phyloP scores from a whole-genome alignment of 2,113 vertebrate genomes.

The Melierax canorus region DNA sequence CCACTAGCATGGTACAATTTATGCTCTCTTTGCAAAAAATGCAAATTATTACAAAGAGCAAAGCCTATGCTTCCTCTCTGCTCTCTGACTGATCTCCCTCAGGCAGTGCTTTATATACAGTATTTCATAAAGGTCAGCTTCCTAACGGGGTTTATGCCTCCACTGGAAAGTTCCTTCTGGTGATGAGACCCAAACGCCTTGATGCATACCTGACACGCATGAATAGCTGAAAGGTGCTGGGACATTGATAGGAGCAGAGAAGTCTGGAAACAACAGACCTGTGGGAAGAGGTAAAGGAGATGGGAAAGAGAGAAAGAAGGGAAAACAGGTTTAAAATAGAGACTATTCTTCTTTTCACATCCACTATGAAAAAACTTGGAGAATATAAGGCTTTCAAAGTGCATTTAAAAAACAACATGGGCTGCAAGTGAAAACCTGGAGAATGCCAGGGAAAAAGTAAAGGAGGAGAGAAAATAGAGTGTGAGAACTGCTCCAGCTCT shows the following conservation, averaged over 20 bases:
- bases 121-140: neutral
- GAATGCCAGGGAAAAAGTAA: neutral
- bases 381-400: fast-evolving
- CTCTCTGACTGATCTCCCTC: neutral
- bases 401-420: neutral
- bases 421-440: neutral
- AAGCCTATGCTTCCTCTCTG: neutral
- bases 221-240: neutral
- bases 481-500: neutral
- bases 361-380: too few species aligned
- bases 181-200: neutral
- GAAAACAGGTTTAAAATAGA: neutral
- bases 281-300: neutral
- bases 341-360: neutral
- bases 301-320: neutral
- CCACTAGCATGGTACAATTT: fast-evolving
- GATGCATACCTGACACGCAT: fast-evolving
- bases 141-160: neutral
- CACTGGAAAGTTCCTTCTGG: neutral
- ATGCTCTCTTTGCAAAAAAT: neutral
- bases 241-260: neutral
- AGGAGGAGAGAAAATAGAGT: neutral
- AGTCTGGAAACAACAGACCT: neutral
- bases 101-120: neutral
- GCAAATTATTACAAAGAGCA: neutral